phyloP scores from a whole-genome alignment of 2,888 invertebrate genomes.

The Gibbula magus region DNA sequence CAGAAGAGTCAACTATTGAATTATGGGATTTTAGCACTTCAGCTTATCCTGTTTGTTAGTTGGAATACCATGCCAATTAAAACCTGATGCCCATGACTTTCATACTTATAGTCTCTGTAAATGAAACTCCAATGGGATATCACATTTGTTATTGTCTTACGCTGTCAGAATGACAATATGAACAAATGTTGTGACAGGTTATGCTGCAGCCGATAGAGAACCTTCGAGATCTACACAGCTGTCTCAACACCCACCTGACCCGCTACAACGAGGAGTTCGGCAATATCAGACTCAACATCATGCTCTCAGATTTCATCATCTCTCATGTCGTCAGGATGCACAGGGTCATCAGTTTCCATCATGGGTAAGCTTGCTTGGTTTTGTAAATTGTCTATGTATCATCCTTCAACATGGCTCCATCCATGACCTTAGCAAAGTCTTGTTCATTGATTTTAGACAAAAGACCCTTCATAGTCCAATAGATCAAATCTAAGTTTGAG shows the following conservation, averaged over 20 bases:
- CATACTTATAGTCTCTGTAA: neutral
- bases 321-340: conserved; percentile 72
- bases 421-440: too few species aligned
- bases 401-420: too few species aligned
- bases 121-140: neutral
- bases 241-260: conserved; percentile 70
- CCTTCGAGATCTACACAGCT: conserved; percentile 68
- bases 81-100: neutral
- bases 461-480: too few species aligned
- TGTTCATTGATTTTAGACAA: too few species aligned
- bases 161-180: neutral
- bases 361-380: conserved; percentile 61
- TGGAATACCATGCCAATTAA: too few species aligned
- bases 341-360: conserved; percentile 72
- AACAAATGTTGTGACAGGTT: conserved; percentile 53
- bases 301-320: conserved; percentile 73
- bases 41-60: too few species aligned
- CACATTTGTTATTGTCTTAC: too few species aligned
- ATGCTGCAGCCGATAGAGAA: conserved; percentile 69
- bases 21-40: too few species aligned
- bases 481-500: too few species aligned
- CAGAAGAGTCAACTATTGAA: too few species aligned
- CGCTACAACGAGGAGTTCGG: conserved; percentile 75
- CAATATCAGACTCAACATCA: conserved; percentile 70
- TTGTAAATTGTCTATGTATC: too few species aligned